phyloP scores from a whole-genome alignment of 2,888 invertebrate species.

The Dryobotodes eremita region DNA sequence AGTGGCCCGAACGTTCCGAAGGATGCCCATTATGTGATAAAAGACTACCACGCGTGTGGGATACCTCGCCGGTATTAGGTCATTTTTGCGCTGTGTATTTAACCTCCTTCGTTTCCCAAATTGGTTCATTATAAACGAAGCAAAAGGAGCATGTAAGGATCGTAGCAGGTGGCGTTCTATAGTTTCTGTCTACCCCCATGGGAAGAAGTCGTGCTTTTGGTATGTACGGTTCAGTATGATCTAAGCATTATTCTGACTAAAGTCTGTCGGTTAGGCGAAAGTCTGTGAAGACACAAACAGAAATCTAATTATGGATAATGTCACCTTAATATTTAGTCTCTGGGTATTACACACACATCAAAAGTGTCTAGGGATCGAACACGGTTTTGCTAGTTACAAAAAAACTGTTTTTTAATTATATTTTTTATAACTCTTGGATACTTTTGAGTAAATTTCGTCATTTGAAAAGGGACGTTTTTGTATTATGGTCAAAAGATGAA shows the following conservation, averaged over 20 bases:
- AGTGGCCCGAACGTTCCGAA: slow-evolving; percentile 37
- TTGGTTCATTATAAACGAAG: not conserved
- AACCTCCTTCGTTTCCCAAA: slow-evolving; percentile 25
- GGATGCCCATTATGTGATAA: slow-evolving; percentile 50
- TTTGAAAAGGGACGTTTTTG: no score
- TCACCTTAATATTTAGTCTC: no score
- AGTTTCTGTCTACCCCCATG: not conserved
- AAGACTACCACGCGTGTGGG: slow-evolving; percentile 48
- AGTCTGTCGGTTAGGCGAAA: not conserved
- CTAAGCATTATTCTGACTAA: not conserved
- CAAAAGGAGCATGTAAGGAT: not conserved
- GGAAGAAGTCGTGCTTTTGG: not conserved
- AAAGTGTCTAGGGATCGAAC: no score
- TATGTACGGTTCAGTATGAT: not conserved
- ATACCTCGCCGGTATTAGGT: slow-evolving; percentile 13
- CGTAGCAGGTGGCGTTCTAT: not conserved
- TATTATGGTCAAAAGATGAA: no score
- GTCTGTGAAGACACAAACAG: not conserved
- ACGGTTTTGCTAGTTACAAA: no score
- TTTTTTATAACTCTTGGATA: no score
- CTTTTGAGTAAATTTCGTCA: no score
- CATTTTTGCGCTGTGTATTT: slow-evolving; percentile 26
- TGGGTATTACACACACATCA: no score
- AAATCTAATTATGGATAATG: not conserved
- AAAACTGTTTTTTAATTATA: no score